Base-by-base conservation (phyloP, 2,888 invertebrate species). In the Microctonus aethiopoides region DNA sequence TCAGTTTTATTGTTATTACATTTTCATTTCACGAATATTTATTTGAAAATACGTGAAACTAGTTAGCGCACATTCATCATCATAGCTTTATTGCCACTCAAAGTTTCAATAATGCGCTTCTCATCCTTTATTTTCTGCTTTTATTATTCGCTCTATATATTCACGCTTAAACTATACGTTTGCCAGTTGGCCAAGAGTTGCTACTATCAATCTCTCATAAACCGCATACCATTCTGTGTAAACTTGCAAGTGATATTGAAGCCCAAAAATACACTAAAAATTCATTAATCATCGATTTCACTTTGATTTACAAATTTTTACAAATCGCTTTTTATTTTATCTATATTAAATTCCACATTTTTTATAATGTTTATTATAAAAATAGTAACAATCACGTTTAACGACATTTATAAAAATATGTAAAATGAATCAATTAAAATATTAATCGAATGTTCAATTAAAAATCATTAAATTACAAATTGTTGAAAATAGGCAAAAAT, bases 161-260 rank as follows among this genome's bases (percentile, higher is more conserved):
- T 64, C 63, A 56, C 16, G 57, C 54, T 63, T 32, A 41, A 29
- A 56, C 56, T 63, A n/a, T 7, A 39, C 60, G 59, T 36, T 36
- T 66, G 57, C 51, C 61, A 59, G 56, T 56, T 57, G 67, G 59
- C 26, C 20, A 16, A 20, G 16, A 46, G 16, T 59, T 59, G 60
- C 62, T 57, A 65, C 72, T 62, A 74, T 74, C 72, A 63, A 70
- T 74, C 71, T 76, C 76, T 80, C 78, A 80, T 79, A 78, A 80
- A 79, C 77, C 75, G 78, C 80, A 78, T 77, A 76, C 80, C 75
- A 70, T 71, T 71, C 70, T 72, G 74, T 73, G 71, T 68, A 77
- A 74, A 75, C 70, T 72, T 67, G 73, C 73, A 72, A 74, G 78
- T 78, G 80, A 80, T 80, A 80, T 80, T 75, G 74, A 61, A 70